phyloP scores from a whole-genome alignment of 2,113 vertebrate species.

The Spheniscus mendiculus region DNA sequence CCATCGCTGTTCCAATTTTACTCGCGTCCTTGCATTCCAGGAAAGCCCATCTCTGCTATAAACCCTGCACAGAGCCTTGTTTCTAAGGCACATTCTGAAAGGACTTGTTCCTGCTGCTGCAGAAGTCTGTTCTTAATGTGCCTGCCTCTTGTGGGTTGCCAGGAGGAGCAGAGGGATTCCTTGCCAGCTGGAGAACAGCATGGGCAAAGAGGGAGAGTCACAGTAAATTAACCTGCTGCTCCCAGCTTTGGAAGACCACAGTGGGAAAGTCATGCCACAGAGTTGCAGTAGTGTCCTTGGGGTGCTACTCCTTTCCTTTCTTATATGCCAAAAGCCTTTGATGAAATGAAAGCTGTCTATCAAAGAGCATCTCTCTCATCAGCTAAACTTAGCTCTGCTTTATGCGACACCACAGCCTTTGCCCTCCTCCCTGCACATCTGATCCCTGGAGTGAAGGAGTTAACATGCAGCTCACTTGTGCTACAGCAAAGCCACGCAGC shows the following conservation, averaged over 20 bases:
- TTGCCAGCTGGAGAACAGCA: neutral
- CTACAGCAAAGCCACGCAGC: neutral
- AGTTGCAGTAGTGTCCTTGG: neutral
- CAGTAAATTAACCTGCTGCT: neutral
- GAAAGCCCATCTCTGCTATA: neutral
- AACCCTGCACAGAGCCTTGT: accelerated
- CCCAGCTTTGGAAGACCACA: neutral
- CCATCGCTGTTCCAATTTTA: neutral
- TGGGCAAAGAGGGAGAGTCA: neutral
- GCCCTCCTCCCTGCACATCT: neutral
- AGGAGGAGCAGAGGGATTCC: neutral
- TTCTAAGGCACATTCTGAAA: neutral
- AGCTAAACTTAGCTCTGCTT: neutral
- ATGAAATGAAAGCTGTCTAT: neutral
- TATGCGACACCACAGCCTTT: neutral
- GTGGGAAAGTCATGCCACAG: accelerated
- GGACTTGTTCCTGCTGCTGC: neutral
- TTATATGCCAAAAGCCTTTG: neutral
- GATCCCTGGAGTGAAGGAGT: neutral
- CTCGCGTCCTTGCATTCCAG: neutral
- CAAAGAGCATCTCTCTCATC: neutral
- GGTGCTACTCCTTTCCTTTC: neutral
- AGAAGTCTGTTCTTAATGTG: neutral
- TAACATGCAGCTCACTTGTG: neutral
- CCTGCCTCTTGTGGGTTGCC: neutral